Evolutionary conservation across 1,140 invertebrate genomes (phyloP), one percentile per base, ranked within the genome.

Genomic region (Neodiprion pinetum): DNA sequence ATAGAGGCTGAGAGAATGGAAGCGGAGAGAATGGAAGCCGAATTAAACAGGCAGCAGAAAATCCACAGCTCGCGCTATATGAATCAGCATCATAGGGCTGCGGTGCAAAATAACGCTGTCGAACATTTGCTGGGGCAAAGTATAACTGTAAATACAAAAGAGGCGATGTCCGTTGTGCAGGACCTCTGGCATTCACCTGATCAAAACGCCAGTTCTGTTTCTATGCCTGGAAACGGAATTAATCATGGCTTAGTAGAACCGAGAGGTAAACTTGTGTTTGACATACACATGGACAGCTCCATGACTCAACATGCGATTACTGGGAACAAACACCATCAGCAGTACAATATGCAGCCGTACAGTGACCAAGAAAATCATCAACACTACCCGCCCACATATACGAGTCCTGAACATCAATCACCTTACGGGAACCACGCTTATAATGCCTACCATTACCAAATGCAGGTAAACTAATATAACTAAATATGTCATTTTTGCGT

Each of bases 131-230:
- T 88, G 7, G 82, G 86, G 1, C 85, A 87, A 70, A 88, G 86
- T 72, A 88, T 92, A 53, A 92, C 91, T 47, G 89, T 91, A 2
- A 91, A 92, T 74, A 92, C 91, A 1, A 92, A 91, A 74, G 91
- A 92, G 79, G 91, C 87, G 7, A 82, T 87, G 73, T 86, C 86
- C 1, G 84, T 83, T 1, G 84, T 88, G 8, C 86, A 88, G 72
- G 79, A 84, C 67, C 77, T 88, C 48, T 88, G 87, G 87, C 85
- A 86, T 50, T 88, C 87, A 1, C 85, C 87, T 1, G 77, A 79
- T 12, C 53, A 61, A 17, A 61, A 17, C 12, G 68, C 71, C 67
- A 73, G 67, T 53, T 76, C 79, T 12, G 53, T 61, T 14, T 61
- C 53, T 14, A 72, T 84, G 67, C 77, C 85, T 75, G 75, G 74